Evolutionary conservation across 2,113 vertebrate species (phyloP), one percentile per base, ranked within the genome.

Genomic region (Paralichthys olivaceus): DNA sequence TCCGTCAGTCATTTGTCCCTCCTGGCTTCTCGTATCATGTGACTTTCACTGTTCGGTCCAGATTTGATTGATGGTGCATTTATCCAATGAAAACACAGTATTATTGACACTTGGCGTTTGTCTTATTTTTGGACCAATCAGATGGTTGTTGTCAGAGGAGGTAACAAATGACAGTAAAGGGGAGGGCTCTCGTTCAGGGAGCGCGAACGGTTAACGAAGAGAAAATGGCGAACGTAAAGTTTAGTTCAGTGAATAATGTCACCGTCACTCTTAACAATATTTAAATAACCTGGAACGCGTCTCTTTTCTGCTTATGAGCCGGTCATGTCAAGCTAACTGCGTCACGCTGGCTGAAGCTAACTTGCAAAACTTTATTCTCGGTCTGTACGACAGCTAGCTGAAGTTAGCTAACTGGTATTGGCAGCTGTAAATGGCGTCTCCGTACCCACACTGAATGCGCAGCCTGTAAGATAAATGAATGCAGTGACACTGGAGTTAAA

Each of bases 201-300:
- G 94, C 94, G 94, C 94, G 89, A 95, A 95, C 84, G 70, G 89
- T 93, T 89, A 61, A 91, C 87, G 57, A 26, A 7, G 7, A 82
- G 63, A 91, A 94, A 92, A 95, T 94, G 93, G 93, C 92, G 93
- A 87, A 22, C 19, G 7, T 29, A 9, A 54, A 26, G 19, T 58
- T 25, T 29, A 22, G 45, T 0, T 51, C 11, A 20, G 19, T 2
- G 19, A 53, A 4, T 25, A 56, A 22, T 0, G 4, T 23, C n/a
- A 13, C 23, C 28, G 26, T 4, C 23, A 62, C 32, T 13, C 22
- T 69, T 45, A 23, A 20, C 22, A 9, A 7, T 19, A 26, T 1
- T 2, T 68, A 8, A 58, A 5, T 34, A 40, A 8, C 2, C 1
- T 15, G 1, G 2, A 0, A 3, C 0, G 7, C 28, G 4, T 25